Evolutionary conservation across 2,888 invertebrate genomes (phyloP).

Genomic region (Lochmaea capreae): DNA sequence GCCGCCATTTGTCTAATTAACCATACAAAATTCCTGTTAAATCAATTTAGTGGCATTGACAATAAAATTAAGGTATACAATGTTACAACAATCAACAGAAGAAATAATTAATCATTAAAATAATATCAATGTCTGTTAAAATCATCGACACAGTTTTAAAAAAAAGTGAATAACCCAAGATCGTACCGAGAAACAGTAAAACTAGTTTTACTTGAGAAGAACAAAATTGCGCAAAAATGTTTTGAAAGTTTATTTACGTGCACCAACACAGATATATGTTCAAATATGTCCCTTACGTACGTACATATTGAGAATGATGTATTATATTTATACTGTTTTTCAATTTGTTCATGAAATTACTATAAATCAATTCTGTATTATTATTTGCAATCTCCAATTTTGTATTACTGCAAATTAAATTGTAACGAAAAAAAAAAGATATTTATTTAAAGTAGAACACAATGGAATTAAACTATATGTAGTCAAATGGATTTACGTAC

Average conservation of each 20-base stretch:
- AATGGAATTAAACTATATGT: too few species aligned
- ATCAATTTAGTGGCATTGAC: background rate
- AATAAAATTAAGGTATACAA: background rate
- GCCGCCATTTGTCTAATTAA: background rate
- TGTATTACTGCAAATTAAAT: too few species aligned
- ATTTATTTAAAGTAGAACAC: too few species aligned
- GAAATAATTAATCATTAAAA: conserved; percentile 9
- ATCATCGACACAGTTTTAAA: conserved; percentile 4
- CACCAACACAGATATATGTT: conserved; percentile 27
- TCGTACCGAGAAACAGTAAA: conserved; percentile 40
- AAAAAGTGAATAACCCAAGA: background rate
- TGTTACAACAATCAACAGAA: background rate
- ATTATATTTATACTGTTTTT: background rate
- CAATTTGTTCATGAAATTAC: background rate
- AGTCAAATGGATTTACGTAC: too few species aligned
- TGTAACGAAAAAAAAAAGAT: too few species aligned
- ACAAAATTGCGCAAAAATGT: conserved; percentile 48
- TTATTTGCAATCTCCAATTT: background rate
- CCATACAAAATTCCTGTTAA: background rate
- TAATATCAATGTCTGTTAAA: conserved; percentile 11
- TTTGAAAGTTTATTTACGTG: conserved; percentile 47
- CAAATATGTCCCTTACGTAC: conserved; percentile 3
- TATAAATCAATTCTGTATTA: background rate
- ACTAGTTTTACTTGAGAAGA: conserved; percentile 48
- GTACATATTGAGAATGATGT: background rate